These are phyloP conservation scores for Pseudanteris insignis DNA, from an alignment of 2,888 invertebrate genomes.

Conservation along the genomic window DNA sequence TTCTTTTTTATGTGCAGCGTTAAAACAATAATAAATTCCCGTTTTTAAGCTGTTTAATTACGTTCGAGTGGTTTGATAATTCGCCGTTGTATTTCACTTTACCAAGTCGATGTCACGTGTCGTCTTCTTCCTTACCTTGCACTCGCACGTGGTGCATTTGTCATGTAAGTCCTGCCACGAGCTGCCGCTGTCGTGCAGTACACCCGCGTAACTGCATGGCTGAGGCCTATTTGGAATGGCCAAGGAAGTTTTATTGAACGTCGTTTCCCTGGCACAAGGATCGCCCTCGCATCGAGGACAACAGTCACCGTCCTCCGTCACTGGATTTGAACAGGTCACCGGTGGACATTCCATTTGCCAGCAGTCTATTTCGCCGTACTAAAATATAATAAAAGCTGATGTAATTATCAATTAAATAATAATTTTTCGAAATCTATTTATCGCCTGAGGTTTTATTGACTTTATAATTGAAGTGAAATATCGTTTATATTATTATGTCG, in stretches of 20 bases:
- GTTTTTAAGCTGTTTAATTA: constrained; percentile 14
- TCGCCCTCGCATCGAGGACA: constrained; percentile 78
- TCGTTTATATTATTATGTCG: too few relatives aligned
- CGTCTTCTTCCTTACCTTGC: constrained; percentile 72
- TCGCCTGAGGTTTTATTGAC: too few relatives aligned
- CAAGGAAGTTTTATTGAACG: constrained; percentile 60
- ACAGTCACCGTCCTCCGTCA: constrained; percentile 75
- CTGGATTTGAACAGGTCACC: constrained; percentile 72
- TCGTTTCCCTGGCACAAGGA: constrained; percentile 64
- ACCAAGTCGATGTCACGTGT: constrained; percentile 34
- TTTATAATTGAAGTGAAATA: too few relatives aligned
- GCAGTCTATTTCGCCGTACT: constrained; percentile 89
- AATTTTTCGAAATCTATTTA: too few relatives aligned
- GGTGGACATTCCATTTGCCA: constrained; percentile 87
- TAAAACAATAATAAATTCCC: background rate
- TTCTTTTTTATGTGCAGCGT: background rate
- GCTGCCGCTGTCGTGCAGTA: constrained; percentile 71
- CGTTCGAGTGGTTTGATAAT: constrained; percentile 12
- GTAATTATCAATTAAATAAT: too few relatives aligned
- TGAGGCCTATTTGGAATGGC: constrained; percentile 61
- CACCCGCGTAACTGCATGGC: constrained; percentile 73
- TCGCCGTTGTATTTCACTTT: constrained; percentile 26
- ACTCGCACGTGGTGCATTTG: constrained; percentile 78
- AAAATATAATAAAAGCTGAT: constrained; percentile 42
- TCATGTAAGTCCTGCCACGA: constrained; percentile 72